Conservation (phyloP, 2,113 vertebrate genomes). For the Ardeotis arabs region DNA sequence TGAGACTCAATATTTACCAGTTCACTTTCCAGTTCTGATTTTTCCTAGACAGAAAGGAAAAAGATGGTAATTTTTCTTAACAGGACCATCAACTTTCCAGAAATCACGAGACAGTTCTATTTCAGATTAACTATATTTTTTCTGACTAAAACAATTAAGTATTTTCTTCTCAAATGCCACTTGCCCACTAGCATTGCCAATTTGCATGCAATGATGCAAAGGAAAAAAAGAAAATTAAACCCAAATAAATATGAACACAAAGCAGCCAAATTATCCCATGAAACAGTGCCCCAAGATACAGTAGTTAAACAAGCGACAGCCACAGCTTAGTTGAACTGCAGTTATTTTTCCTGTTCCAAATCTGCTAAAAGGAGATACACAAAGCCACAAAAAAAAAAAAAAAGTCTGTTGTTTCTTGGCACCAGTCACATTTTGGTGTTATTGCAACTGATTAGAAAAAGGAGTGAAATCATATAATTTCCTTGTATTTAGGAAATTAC, state of each 20-base stretch:
- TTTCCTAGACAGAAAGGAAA: slow-evolving; percentile 78
- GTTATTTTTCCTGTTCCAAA: neutral
- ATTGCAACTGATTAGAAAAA: neutral
- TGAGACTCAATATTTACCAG: slow-evolving; percentile 83
- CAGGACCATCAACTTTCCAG: neutral
- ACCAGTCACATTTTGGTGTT: neutral
- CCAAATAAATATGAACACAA: neutral
- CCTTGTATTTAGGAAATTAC: neutral
- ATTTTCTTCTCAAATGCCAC: neutral
- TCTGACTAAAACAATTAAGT: neutral
- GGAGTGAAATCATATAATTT: neutral
- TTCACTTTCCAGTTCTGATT: slow-evolving; percentile 88
- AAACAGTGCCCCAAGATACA: neutral
- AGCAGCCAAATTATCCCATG: neutral
- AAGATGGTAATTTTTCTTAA: neutral
- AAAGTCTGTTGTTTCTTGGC: neutral
- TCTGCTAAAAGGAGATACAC: neutral
- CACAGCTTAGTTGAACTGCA: neutral
- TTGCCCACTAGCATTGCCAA: neutral
- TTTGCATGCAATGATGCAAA: neutral
- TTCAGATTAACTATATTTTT: neutral
- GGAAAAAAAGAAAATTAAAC: neutral
- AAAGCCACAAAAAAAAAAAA: neutral
- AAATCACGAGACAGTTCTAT: neutral
- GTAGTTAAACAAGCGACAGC: neutral